These are phyloP conservation scores for Enteromius anoplus DNA, from an alignment of 2,797 vertebrate genomes.

Conservation along the genomic window DNA sequence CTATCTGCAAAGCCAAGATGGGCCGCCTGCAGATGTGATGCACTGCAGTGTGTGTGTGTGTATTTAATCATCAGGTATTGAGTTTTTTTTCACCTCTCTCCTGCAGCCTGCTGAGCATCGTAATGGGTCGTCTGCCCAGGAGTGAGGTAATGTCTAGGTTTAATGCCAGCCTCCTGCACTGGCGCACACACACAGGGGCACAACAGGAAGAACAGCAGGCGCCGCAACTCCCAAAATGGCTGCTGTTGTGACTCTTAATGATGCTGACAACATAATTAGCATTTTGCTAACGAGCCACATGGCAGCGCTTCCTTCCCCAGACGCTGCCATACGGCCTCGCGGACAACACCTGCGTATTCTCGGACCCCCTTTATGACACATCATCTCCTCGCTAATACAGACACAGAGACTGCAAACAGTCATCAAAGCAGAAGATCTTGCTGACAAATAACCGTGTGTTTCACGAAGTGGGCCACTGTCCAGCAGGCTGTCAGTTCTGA, in stretches of 20 bases:
- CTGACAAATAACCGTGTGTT: slow-evolving; percentile 30
- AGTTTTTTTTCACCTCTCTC: slow-evolving; percentile 83
- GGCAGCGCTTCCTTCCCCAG: slow-evolving; percentile 40
- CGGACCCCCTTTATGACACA: slow-evolving; percentile 38
- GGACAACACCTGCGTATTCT: slow-evolving; percentile 41
- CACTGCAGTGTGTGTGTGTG: slow-evolving; percentile 46
- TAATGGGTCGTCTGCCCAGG: slow-evolving; percentile 95
- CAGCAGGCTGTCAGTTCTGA: slow-evolving; percentile 28
- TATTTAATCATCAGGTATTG: slow-evolving; percentile 92
- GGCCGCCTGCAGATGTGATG: slow-evolving; percentile 57
- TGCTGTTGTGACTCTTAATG: slow-evolving; percentile 62
- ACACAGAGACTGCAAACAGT: slow-evolving; percentile 19
- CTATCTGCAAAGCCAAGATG: slow-evolving; percentile 58
- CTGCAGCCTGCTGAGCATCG: slow-evolving; percentile 91
- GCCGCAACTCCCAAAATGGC: slow-evolving; percentile 58
- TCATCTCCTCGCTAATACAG: slow-evolving; percentile 12
- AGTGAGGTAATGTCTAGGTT: slow-evolving; percentile 99
- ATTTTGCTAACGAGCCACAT: slow-evolving; percentile 57
- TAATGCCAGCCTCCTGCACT: slow-evolving; percentile 95
- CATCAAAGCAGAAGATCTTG: slow-evolving; percentile 16
- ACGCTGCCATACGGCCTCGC: slow-evolving; percentile 39
- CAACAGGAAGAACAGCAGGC: slow-evolving; percentile 61
- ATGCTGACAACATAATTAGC: slow-evolving; percentile 60
- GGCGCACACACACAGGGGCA: slow-evolving; percentile 72
- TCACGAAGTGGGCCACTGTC: slow-evolving; percentile 4